Base-by-base conservation (phyloP, 2,797 vertebrate species). In the Rhyacichthys aspro region DNA sequence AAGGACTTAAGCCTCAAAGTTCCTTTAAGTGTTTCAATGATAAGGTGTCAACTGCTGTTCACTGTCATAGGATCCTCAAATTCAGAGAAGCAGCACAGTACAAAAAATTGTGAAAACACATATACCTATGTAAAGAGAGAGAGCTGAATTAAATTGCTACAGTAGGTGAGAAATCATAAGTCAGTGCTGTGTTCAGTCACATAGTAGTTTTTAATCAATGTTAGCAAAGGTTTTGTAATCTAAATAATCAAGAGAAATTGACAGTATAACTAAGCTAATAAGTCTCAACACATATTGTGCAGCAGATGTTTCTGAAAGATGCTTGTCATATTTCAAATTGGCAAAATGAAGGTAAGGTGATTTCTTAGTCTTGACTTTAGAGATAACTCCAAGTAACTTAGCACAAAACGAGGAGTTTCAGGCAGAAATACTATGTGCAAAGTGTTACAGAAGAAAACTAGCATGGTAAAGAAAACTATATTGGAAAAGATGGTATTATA, bases 371-470 rank as follows among this genome's bases (percentile, higher is more conserved):
- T n/a, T n/a, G n/a, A n/a, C n/a, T 62, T 72, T 54, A 45, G 33
- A 63, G 71, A 75, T 77, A 77, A 81, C 59, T 69, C 42, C 59
- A 33, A 84, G 67, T 83, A 79, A 79, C 43, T 52, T 64, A 85
- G 79, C 72, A 75, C 56, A 49, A 76, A 81, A 85, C 82, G 63
- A 63, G 70, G 69, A 79, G 69, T 71, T 67, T 72, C 55, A 23
- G 42, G 49, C 54, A 56, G 55, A 57, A 66, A 57, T 66, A 68
- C 79, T n/a, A n/a, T n/a, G n/a, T n/a, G n/a, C n/a, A n/a, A n/a
- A n/a, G n/a, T n/a, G n/a, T n/a, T n/a, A n/a, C n/a, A n/a, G n/a
- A n/a, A n/a, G 71, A 67, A 66, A 57, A 32, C 23, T 28, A 28
- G 23, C 23, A 28, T 3, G 23, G 23, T 28, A 5, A 28, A 28